Conservation (phyloP, 2,888 invertebrate species). For the Eristalis pertinax region DNA sequence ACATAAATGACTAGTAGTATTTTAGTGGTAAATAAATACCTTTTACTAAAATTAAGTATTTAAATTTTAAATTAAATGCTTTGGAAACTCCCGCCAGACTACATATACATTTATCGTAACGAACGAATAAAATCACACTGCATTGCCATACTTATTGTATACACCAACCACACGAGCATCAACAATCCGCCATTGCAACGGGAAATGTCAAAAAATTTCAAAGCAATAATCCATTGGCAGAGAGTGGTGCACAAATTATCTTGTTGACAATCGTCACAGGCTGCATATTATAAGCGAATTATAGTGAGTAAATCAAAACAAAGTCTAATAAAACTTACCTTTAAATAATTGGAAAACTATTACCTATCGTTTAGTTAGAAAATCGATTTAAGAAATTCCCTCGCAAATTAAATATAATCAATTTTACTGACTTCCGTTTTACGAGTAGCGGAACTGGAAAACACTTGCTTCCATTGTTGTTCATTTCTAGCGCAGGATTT, state of each 20-base stretch:
- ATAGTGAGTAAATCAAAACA: constrained; percentile 39
- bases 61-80: constrained; percentile 24
- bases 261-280: constrained; percentile 26
- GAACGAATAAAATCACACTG: neutral
- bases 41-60: neutral
- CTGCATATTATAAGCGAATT: constrained; percentile 29
- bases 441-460: constrained; percentile 74
- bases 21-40: too few species aligned
- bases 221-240: constrained; percentile 39
- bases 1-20: too few species aligned
- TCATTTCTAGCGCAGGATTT: constrained; percentile 43
- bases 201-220: constrained; percentile 64
- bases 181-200: constrained; percentile 59
- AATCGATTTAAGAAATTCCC: neutral
- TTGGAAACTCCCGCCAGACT: neutral
- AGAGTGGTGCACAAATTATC: constrained; percentile 17
- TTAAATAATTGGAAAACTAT: constrained; percentile 3
- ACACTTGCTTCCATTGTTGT: constrained; percentile 72
- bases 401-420: constrained; percentile 73
- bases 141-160: constrained; percentile 18
- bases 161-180: constrained; percentile 25
- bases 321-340: constrained; percentile 14
- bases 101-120: neutral
- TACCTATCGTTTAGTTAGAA: constrained; percentile 12
- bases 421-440: constrained; percentile 75